Conservation (phyloP, 37 sponge, comb jelly and placozoan species). For the Spongilla lacustris region DNA sequence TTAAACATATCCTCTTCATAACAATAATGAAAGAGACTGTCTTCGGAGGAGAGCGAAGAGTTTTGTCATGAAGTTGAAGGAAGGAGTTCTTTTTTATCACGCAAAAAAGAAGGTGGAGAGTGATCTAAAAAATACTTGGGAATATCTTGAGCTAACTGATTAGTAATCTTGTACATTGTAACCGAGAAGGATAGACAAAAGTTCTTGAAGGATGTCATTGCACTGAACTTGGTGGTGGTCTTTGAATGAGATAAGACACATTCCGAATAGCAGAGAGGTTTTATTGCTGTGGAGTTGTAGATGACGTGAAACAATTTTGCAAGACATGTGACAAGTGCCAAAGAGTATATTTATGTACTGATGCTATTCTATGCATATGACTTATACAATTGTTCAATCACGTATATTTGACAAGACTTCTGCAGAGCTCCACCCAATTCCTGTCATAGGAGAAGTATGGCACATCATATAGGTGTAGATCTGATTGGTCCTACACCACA, state of each 20-base stretch:
- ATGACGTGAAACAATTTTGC: constrained; percentile 40
- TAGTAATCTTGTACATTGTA: neutral
- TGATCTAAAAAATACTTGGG: too few relatives aligned
- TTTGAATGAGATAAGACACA: constrained; percentile 34
- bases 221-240: constrained; percentile 20
- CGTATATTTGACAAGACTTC: constrained; percentile 17
- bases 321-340: constrained; percentile 38
- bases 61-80: too few relatives aligned
- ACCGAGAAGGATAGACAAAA: neutral
- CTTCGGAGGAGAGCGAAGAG: too few relatives aligned
- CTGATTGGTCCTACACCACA: too few relatives aligned
- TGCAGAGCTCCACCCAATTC: too few relatives aligned
- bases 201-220: constrained; percentile 40
- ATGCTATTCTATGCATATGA: neutral
- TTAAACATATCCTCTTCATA: too few relatives aligned
- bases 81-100: too few relatives aligned
- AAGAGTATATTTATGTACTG: constrained; percentile 7
- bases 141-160: too few relatives aligned
- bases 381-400: neutral
- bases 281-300: constrained; percentile 40
- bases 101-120: too few relatives aligned
- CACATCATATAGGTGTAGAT: constrained; percentile 27
- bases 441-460: constrained; percentile 29
- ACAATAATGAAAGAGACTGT: too few relatives aligned
- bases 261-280: constrained; percentile 10